A percentile compares a stretch with the other conserved stretches of the same genome.
These are phyloP conservation scores for Ovis aries DNA, from an alignment of 2,113 vertebrate genomes.

Conservation along the genomic window DNA sequence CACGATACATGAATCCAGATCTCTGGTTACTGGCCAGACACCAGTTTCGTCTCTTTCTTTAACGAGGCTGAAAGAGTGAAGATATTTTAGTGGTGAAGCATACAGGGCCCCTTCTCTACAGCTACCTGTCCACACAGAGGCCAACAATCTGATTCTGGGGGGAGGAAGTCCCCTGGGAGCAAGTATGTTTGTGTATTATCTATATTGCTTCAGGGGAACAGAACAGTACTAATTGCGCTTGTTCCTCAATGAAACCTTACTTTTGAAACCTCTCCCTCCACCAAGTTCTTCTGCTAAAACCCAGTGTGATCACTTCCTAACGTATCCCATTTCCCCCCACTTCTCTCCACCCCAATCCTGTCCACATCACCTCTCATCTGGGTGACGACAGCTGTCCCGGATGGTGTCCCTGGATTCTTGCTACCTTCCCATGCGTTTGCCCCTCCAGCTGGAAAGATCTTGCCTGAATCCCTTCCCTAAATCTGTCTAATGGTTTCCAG, in stretches of 20 bases:
- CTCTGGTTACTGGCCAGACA: neutral
- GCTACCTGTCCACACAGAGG: neutral
- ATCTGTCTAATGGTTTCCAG: neutral
- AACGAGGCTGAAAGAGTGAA: neutral
- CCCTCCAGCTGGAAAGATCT: neutral
- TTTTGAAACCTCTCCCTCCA: neutral
- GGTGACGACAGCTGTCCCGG: neutral
- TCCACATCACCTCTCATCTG: neutral
- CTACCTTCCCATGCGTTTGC: neutral
- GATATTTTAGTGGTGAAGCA: neutral
- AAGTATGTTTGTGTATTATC: neutral
- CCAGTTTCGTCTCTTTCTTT: neutral
- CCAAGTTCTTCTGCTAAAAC: neutral
- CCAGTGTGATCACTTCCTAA: neutral
- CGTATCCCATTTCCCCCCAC: rapidly evolving
- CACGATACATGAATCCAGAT: neutral
- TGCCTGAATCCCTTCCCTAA: neutral
- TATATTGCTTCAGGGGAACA: neutral
- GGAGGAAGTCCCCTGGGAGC: neutral
- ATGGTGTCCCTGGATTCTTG: neutral
- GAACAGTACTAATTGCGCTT: neutral
- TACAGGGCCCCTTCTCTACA: neutral
- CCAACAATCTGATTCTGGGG: neutral
- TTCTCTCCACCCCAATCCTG: neutral
- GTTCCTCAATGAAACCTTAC: neutral